Evolutionary conservation across 1,140 invertebrate species (phyloP), one percentile per base, ranked within the genome.

Genomic region (Platorchestia sp.): DNA sequence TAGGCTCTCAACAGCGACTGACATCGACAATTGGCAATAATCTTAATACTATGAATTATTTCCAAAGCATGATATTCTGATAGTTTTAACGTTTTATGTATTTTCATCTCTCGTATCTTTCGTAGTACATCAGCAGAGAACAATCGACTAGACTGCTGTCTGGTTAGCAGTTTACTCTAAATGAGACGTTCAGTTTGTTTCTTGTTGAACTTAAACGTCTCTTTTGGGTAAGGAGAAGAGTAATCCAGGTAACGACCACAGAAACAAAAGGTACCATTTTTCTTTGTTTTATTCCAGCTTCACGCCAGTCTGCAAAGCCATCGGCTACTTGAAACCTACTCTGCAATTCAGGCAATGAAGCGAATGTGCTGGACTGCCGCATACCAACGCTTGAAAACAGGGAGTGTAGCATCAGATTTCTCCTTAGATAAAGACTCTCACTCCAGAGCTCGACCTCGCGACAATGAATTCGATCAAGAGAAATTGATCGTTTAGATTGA

Each of bases 401-500:
- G 87, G 6, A 36, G 41, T 10, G 87, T 42, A 10, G 27, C 43
- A 44, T 44, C n/a, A 89, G 87, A 89, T 89, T 44, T 89, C 43
- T 44, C 41, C 43, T 42, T 43, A 42, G 87, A 86, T 86, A 89
- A 7, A 44, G 41, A 42, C 36, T 19, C 87, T 41, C 87, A 89
- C 27, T 89, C 41, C 10, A 19, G 43, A 89, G 41, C 87, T 89
- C 87, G 10, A 42, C 44, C 42, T 42, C 3, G 89, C 44, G 89
- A 93, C 91, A 47, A 93, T 93, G 91, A 93, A 93, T 93, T 93
- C 91, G 44, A 93, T 93, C 45, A 45, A 93, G 91, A 47, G 45
- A 42, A 93, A 93, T 93, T 93, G 91, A 93, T 47, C 91, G 91
- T 93, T 93, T 93, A 93, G 91, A 93, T 93, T 93, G 41, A 93